These are phyloP conservation scores for Ochropleura plecta DNA, from an alignment of 2,888 invertebrate species.

Conservation along the genomic window DNA sequence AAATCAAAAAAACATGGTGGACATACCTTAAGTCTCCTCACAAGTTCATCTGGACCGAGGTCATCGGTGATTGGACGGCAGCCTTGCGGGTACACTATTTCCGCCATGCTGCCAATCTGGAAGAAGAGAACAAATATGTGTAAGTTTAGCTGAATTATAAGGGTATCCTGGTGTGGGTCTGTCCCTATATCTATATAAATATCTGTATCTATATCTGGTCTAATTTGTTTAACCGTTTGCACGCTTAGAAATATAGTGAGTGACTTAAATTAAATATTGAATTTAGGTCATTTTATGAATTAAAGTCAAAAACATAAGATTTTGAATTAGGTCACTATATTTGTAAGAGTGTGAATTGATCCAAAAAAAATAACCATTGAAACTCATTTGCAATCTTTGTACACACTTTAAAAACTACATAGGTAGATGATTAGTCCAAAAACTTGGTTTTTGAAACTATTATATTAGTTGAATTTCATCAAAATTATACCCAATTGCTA, in stretches of 20 bases:
- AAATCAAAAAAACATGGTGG: neutral
- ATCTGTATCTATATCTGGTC: too few species aligned
- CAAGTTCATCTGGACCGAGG: constrained; percentile 98
- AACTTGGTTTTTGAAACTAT: neutral
- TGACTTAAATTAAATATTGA: too few species aligned
- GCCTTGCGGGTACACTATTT: constrained; percentile 98
- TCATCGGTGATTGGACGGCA: constrained; percentile 98
- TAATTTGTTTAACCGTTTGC: too few species aligned
- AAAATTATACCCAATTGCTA: neutral
- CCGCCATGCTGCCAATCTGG: constrained; percentile 93
- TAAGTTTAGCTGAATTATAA: constrained; percentile 3
- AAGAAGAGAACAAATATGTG: constrained; percentile 25
- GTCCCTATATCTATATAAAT: too few species aligned
- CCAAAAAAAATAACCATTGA: neutral
- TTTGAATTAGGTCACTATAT: too few species aligned
- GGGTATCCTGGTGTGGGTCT: neutral
- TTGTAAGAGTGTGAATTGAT: neutral
- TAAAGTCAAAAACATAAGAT: too few species aligned
- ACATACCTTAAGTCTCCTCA: constrained; percentile 96
- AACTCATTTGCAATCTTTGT: neutral
- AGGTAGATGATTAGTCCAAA: neutral
- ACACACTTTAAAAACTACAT: neutral
- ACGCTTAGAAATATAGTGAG: too few species aligned
- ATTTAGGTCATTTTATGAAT: too few species aligned
- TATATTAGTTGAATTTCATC: neutral